Percentiles rank a stretch among this genome's conserved stretches.
These are phyloP conservation scores for Cheirogaleus major DNA, from an alignment of 2,797 vertebrate genomes.

Conservation along the genomic window DNA sequence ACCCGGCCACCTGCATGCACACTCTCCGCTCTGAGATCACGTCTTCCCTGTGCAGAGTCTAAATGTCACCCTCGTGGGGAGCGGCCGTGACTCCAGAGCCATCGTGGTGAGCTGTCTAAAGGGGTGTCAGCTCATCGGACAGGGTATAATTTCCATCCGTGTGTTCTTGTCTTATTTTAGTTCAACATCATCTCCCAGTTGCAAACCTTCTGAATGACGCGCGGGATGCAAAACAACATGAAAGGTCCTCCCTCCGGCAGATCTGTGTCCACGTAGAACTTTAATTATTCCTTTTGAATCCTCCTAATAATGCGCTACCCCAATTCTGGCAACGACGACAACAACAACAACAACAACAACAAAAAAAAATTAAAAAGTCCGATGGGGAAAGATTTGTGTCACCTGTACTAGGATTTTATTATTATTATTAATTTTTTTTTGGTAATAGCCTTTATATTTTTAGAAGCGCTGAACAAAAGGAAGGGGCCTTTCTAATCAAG, in stretches of 20 bases:
- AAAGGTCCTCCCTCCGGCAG: constrained; percentile 86
- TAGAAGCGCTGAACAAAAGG: constrained; percentile 71
- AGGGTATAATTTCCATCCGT: constrained; percentile 87
- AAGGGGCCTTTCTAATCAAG: constrained; percentile 67
- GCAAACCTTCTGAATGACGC: constrained; percentile 86
- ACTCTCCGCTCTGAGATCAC: constrained; percentile 21
- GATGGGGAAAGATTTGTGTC: constrained; percentile 76
- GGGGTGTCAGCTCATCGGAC: constrained; percentile 85
- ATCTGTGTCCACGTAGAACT: constrained; percentile 84
- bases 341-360: background rate
- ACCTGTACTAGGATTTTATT: constrained; percentile 76
- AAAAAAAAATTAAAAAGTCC: constrained; percentile 56
- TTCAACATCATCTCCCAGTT: constrained; percentile 86
- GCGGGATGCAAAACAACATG: constrained; percentile 86
- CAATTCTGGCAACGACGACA: constrained; percentile 63
- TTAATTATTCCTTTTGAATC: constrained; percentile 89
- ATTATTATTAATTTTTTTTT: background rate
- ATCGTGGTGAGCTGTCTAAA: constrained; percentile 82
- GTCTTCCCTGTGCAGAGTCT: constrained; percentile 66
- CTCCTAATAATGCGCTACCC: constrained; percentile 79
- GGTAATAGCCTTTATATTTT: constrained; percentile 70
- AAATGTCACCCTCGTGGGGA: constrained; percentile 77
- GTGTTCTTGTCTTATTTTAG: constrained; percentile 87
- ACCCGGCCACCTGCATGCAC: background rate
- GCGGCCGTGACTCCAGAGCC: constrained; percentile 71